Evolutionary conservation across 2,888 invertebrate species (phyloP), one percentile per base, ranked within the genome.

Genomic region (Cantharis rufa): DNA sequence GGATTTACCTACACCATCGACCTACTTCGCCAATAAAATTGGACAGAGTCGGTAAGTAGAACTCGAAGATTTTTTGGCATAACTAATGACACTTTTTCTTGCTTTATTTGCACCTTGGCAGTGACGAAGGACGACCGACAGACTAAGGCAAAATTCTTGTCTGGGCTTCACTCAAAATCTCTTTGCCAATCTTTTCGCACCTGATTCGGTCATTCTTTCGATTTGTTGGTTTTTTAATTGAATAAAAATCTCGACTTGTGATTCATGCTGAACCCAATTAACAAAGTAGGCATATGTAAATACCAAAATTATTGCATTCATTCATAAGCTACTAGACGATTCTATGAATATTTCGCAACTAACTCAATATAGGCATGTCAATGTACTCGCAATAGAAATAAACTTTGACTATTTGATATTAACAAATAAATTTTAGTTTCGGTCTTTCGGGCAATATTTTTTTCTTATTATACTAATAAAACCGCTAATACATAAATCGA

Each of bases 1-100:
- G 85, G 85, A 85, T 85, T 85, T 81, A 83, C 64, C 64, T 66
- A 66, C 83, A 83, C 69, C 81, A 84, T 84, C 86, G 86, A 84
- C 85, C 84, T 82, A 84, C 77, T 71, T 85, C 82, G 83, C 79
- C 81, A 76, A 77, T 77, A 77, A 68, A 73, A 74, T 76, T 76
- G 78, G 77, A 79, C 61, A 74, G 61, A 72, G 68, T 73, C 74
- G 64, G 81, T 81, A 76, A 81, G 81, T 81, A 78, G 71, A 70
- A 66, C 64, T 66, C 13, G 21, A 18, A 66, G 21, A 66, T 66
- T 66, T 21, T n/a, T 66, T 24, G 16, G 16, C 64, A 21, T 24
- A 66, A 21, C 64, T 66, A 73, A 64, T 69, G 62, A 24, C 61
- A 68, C 74, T 77, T 77, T 62, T 48, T 48, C 48, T 7, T 48